A percentile compares a stretch with the other conserved stretches of the same genome.
Conservation (phyloP, 2,113 vertebrate genomes). For the Pithys albifrons region DNA sequence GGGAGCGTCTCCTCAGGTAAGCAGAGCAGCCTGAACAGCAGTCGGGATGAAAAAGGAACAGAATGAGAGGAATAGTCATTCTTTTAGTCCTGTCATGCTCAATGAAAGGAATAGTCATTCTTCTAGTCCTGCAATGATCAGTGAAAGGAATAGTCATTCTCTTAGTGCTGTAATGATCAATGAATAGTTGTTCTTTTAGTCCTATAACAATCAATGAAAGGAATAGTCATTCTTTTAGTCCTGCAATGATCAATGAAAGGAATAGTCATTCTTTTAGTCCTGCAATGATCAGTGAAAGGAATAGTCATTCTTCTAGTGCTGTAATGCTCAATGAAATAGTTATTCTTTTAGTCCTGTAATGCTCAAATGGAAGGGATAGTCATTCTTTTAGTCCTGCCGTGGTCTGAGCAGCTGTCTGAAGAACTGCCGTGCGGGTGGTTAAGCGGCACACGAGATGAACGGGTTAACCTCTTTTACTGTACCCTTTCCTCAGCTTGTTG, state of each 20-base stretch:
- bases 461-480: not conserved
- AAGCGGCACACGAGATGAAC: not conserved
- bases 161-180: not conserved
- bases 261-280: too few species aligned
- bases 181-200: too few species aligned
- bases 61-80: not conserved
- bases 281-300: not conserved
- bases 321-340: not conserved
- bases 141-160: too few species aligned
- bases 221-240: too few species aligned
- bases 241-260: not conserved
- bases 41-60: not conserved
- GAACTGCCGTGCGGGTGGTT: not conserved
- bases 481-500: not conserved
- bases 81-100: not conserved
- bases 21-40: not conserved
- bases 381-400: not conserved
- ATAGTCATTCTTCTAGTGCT: too few species aligned
- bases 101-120: too few species aligned
- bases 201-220: not conserved
- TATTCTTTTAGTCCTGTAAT: not conserved
- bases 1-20: not conserved
- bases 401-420: not conserved
- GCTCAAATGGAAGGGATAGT: not conserved
- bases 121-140: not conserved